A percentile compares a stretch with the other conserved stretches of the same genome.
Conservation (phyloP, 1,140 invertebrate genomes). For the Trypoxylus dichotomus region DNA sequence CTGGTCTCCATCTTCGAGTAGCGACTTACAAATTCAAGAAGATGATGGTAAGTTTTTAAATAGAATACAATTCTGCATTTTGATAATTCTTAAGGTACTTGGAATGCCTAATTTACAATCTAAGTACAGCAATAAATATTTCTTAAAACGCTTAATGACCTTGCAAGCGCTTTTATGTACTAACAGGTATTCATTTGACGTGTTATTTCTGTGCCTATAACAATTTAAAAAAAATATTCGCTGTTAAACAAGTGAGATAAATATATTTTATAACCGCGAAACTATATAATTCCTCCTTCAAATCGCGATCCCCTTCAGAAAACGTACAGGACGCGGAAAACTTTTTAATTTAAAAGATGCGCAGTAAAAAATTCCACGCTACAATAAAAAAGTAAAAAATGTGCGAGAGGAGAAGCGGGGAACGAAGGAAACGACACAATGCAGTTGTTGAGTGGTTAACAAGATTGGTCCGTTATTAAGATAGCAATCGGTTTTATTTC, state of each 20-base stretch:
- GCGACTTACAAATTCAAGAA: not conserved
- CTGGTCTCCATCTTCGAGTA: conserved; percentile 13
- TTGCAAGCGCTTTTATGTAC: not conserved
- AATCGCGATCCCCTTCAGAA: not conserved
- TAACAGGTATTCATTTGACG: not conserved
- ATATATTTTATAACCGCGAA: not conserved
- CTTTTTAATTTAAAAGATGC: conserved; percentile 16
- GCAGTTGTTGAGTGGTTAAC: conserved; percentile 52
- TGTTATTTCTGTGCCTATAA: not conserved
- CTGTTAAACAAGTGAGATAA: not conserved
- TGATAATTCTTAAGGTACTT: too few species aligned
- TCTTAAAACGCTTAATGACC: not conserved
- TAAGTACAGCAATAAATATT: too few species aligned
- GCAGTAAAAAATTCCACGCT: conserved; percentile 6
- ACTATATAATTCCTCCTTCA: not conserved
- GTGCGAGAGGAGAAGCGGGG: not conserved
- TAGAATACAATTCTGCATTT: not conserved
- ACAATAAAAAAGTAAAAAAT: conserved; percentile 19
- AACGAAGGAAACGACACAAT: conserved; percentile 37
- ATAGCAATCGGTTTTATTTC: conserved; percentile 55
- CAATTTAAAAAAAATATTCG: not conserved
- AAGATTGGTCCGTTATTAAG: conserved; percentile 55
- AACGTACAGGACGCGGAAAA: not conserved
- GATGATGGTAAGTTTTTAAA: not conserved
- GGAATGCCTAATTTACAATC: too few species aligned